Conservation (phyloP, 2,888 invertebrate species). For the Leucoma salicis region DNA sequence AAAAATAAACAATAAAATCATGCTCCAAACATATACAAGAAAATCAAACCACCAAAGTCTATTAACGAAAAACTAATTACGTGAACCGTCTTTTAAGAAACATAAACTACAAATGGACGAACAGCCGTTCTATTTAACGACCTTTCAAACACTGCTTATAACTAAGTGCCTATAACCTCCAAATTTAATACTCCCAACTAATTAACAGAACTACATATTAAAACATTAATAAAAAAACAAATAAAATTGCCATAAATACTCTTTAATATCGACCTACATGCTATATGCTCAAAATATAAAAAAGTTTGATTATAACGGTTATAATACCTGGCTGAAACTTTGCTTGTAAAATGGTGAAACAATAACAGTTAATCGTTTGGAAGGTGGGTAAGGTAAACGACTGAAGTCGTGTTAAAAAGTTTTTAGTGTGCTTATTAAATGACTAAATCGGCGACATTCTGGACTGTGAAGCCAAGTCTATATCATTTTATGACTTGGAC, state of each 20-base stretch:
- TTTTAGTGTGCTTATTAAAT: constrained; percentile 10
- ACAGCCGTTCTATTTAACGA: constrained; percentile 8
- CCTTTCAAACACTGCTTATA: constrained; percentile 8
- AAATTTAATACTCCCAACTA: constrained; percentile 64
- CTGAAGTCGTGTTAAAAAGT: constrained; percentile 25
- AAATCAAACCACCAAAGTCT: not conserved
- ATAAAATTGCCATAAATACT: constrained; percentile 58
- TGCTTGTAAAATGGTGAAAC: constrained; percentile 19
- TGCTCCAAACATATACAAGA: not conserved
- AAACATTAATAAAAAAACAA: constrained; percentile 51
- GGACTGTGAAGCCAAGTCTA: not conserved
- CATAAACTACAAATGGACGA: constrained; percentile 7
- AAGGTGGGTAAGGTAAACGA: constrained; percentile 23
- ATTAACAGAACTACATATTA: constrained; percentile 72
- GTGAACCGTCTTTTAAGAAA: constrained; percentile 1
- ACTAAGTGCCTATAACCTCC: constrained; percentile 45
- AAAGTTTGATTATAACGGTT: constrained; percentile 18
- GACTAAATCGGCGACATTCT: constrained; percentile 4
- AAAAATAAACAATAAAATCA: not conserved
- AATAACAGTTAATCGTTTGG: constrained; percentile 28
- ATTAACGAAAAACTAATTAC: not conserved
- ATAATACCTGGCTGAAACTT: constrained; percentile 20
- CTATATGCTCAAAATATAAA: constrained; percentile 23
- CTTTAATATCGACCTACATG: constrained; percentile 34
- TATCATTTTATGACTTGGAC: not conserved